Evolutionary conservation across 2,113 vertebrate species (phyloP).

Genomic region (Gobiocypris rarus): DNA sequence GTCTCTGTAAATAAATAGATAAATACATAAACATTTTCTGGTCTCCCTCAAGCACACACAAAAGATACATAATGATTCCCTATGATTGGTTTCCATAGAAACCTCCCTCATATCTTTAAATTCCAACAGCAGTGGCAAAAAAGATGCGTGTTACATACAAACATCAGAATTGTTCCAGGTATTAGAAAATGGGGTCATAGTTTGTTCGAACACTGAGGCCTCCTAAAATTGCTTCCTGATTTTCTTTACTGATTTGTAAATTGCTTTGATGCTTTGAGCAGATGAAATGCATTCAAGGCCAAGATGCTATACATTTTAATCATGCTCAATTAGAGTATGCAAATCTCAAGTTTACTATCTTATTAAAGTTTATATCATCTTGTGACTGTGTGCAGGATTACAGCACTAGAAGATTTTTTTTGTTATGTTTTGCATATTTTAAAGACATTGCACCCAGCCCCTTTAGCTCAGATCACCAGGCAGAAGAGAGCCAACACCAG

Average conservation of each 20-base stretch:
- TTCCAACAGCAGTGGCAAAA: background rate
- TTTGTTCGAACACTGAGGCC: background rate
- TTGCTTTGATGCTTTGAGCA: background rate
- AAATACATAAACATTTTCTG: conserved; percentile 1
- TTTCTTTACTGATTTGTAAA: background rate
- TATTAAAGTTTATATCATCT: background rate
- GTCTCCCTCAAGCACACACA: conserved; percentile 8
- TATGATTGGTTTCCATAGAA: conserved; percentile 20
- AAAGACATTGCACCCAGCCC: background rate
- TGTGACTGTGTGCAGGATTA: conserved; percentile 7
- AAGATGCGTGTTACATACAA: background rate
- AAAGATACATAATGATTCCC: conserved; percentile 17
- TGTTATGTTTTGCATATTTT: too few species aligned
- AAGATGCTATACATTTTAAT: conserved; percentile 15
- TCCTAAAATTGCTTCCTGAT: background rate
- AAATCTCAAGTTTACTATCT: conserved; percentile 20
- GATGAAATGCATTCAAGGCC: conserved; percentile 3
- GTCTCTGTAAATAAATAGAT: background rate
- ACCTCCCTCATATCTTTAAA: conserved; percentile 3
- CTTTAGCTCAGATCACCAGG: background rate
- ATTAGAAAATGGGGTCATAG: background rate
- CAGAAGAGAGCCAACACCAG: background rate
- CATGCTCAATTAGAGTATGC: conserved; percentile 10
- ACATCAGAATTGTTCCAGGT: background rate
- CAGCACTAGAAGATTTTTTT: too few species aligned